Base-by-base conservation (phyloP, 1,140 invertebrate genomes). In the Drosophila arizonae region DNA sequence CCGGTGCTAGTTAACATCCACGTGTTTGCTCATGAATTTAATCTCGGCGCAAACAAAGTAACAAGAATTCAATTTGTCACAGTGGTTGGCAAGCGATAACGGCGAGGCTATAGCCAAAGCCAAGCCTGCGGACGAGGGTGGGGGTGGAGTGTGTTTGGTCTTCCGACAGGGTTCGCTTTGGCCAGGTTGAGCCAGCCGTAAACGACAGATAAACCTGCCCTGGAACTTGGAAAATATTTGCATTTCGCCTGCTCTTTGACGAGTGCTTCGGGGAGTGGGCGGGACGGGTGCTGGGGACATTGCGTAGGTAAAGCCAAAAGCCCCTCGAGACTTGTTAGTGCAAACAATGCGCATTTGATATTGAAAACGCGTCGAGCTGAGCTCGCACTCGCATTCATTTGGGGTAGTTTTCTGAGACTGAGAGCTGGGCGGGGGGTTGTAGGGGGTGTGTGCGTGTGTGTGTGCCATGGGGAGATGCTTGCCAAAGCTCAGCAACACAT, bases 51-150 rank as follows among this genome's bases (percentile, higher is more conserved):
- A 89, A 88, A 84, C 76, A 88, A 88, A 89, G 80, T 78, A 88
- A 80, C 85, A 88, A 84, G 85, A 89, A 89, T 88, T 89, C 84
- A 88, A 88, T 88, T 88, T 88, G 84, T 88, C 84, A 88, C 84
- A 89, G 84, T 79, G 82, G 82, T 88, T 87, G 76, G 65, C 69
- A 74, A 54, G 33, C 45, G 52, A 45, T 28, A 68, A 48, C 43
- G 28, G 21, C 17, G 17, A 52, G 43, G 48, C 56, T 28, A 62
- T 62, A 62, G 65, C 48, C 26, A 51, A 15, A 36, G 30, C 28
- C 45, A 21, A 10, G 45, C 15, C 13, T 5, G 13, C 15, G n/a
- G 13, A 17, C 2, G 13, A n/a, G n/a, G 21, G 4, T 0, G 43
- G 13, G 43, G 13, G 4, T 5, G 43, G 26, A 1, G 26, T 26